Evolutionary conservation across 2,113 vertebrate genomes (phyloP).

Genomic region (Onychorhynchus coronatus): DNA sequence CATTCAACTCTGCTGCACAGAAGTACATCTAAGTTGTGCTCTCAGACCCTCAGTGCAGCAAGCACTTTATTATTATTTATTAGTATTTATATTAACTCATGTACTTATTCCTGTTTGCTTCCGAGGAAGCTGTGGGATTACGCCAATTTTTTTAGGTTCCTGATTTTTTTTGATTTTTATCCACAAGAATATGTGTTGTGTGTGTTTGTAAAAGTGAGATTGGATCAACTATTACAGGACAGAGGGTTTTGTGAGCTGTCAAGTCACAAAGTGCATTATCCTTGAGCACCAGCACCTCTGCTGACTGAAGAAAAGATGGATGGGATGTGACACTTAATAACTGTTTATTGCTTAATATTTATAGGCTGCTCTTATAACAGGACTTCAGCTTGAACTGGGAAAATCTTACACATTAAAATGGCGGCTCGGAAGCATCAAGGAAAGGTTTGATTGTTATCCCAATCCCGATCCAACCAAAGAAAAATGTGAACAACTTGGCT

Average conservation of each 20-base stretch:
- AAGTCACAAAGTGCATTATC: not conserved
- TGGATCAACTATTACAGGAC: not conserved
- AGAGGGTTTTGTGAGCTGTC: not conserved
- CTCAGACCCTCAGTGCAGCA: not conserved
- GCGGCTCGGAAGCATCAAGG: not conserved
- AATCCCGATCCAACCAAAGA: not conserved
- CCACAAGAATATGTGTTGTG: not conserved
- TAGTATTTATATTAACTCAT: not conserved
- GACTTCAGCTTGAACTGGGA: constrained; percentile 58
- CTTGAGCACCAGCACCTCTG: not conserved
- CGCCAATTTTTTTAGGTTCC: not conserved
- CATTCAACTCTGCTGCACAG: not conserved
- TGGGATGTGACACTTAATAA: not conserved
- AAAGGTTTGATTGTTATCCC: constrained; percentile 67
- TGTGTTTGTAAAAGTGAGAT: not conserved
- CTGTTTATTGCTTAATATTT: not conserved
- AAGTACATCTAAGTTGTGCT: not conserved
- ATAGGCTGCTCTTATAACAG: constrained; percentile 53
- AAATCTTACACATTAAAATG: constrained; percentile 56
- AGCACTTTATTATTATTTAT: not conserved
- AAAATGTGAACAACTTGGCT: constrained; percentile 24
- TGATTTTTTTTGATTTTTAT: not conserved
- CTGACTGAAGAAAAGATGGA: not conserved
- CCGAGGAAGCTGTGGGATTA: not conserved
- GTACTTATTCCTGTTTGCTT: not conserved